These are phyloP conservation scores for Oscheius onirici DNA, from an alignment of 2,888 invertebrate genomes.

Conservation along the genomic window DNA sequence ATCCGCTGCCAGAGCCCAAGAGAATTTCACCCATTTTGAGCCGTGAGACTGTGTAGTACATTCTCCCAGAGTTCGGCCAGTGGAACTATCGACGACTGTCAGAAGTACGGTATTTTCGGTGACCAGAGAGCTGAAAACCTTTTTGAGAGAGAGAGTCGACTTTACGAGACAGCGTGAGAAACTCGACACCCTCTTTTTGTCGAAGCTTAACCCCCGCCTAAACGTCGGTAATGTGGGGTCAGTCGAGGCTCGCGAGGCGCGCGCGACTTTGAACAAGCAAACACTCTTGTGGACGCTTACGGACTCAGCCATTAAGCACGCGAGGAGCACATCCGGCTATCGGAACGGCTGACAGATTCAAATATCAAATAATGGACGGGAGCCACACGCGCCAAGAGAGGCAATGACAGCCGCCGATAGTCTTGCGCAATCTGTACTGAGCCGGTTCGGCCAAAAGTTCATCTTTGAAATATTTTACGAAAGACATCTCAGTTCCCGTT, in stretches of 20 bases:
- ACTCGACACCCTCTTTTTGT: constrained; percentile 33
- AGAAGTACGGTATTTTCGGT: constrained; percentile 44
- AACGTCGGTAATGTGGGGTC: constrained; percentile 27
- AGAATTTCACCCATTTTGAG: constrained; percentile 56
- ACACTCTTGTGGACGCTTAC: constrained; percentile 34
- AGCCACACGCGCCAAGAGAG: constrained; percentile 5
- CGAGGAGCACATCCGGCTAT: constrained; percentile 30
- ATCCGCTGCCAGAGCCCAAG: constrained; percentile 55
- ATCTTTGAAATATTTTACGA: no score
- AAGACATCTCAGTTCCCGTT: no score
- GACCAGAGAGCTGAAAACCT: constrained; percentile 23
- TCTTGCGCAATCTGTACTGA: constrained; percentile 14
- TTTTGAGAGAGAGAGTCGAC: no score
- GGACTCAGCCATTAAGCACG: constrained; percentile 35
- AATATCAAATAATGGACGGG: background rate
- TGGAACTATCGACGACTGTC: constrained; percentile 54
- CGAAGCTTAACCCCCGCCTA: constrained; percentile 20
- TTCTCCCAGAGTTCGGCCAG: constrained; percentile 51
- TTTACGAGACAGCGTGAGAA: background rate
- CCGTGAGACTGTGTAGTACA: constrained; percentile 45
- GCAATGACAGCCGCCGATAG: constrained; percentile 3
- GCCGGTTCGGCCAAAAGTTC: no score
- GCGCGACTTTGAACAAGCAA: constrained; percentile 36
- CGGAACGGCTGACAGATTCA: constrained; percentile 21
- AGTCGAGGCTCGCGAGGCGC: constrained; percentile 17